These are phyloP conservation scores for Copidosoma aretas DNA, from an alignment of 2,888 invertebrate species.

Conservation along the genomic window DNA sequence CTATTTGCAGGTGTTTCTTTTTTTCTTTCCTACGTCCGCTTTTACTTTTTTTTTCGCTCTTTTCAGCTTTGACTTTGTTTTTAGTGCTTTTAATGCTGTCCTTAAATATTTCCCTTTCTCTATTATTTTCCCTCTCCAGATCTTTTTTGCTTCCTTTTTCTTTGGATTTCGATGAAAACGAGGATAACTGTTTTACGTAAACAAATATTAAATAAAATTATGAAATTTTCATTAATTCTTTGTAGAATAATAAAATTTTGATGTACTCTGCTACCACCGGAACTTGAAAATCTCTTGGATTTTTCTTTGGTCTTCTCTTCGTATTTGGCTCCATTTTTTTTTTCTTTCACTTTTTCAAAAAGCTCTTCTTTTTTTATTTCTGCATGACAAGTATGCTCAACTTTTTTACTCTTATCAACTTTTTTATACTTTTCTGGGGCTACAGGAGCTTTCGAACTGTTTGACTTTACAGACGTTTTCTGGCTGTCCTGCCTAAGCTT, in stretches of 20 bases:
- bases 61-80: conserved; percentile 65
- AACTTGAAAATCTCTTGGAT: conserved; percentile 63
- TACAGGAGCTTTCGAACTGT: conserved; percentile 47
- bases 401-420: conserved; percentile 59
- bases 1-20: conserved; percentile 66
- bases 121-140: conserved; percentile 47
- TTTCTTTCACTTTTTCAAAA: conserved; percentile 66
- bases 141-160: conserved; percentile 58
- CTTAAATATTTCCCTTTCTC: conserved; percentile 60
- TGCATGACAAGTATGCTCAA: conserved; percentile 64
- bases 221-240: not conserved
- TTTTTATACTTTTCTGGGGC: conserved; percentile 68
- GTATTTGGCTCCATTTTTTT: conserved; percentile 64
- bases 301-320: conserved; percentile 66
- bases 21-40: conserved; percentile 63
- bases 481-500: conserved; percentile 74
- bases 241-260: conserved; percentile 8
- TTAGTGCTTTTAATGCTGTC: conserved; percentile 63
- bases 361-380: conserved; percentile 63
- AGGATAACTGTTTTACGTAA: conserved; percentile 47
- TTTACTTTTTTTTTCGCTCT: conserved; percentile 64
- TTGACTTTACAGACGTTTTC: conserved; percentile 62
- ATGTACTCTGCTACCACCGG: conserved; percentile 54
- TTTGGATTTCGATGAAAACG: conserved; percentile 55
- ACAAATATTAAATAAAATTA: too few relatives aligned